Base-by-base conservation (phyloP, 2,113 vertebrate species). In the Verasper variegatus region DNA sequence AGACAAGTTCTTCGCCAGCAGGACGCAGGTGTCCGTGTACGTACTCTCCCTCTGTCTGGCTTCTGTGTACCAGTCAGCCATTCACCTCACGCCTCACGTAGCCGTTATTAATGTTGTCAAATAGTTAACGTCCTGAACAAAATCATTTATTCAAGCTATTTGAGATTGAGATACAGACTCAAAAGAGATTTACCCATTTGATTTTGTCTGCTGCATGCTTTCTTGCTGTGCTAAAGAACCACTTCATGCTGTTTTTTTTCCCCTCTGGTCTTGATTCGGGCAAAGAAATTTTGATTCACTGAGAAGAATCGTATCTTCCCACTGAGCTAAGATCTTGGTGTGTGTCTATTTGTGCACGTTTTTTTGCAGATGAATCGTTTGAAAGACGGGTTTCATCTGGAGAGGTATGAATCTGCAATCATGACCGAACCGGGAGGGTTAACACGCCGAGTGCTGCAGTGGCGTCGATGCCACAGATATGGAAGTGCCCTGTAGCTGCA, bases 1-100 rank as follows among this genome's bases (percentile, higher is more conserved):
- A 86, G 83, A 81, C 70, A 78, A 60, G 61, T 84, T 86, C 84
- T 80, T 85, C 85, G 72, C 73, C 87, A 81, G 88, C 84, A 83
- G 84, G 81, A 81, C 27, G 60, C 56, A 78, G 67, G 76, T 74
- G 82, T 81, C 68, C 61, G 57, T 77, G 54, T 71, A 70, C 52
- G 59, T 27, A 31, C 31, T 31, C 31, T 31, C 31, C 31, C 27
- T 6, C 31, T 31, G 31, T 31, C 31, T 31, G 31, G 31, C 78
- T 86, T 58, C 71, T 18, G 71, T 62, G 71, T 54, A 47, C 37
- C 66, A 40, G 27, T 69, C 61, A 55, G 69, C 61, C 27, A 67
- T n/a, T 71, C 51, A 71, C 68, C 52, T 80, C 65, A 60, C 57
- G 31, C 64, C 68, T 72, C n/a, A 47, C 40, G 47, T 23, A 31